phyloP scores from a whole-genome alignment of 2,113 vertebrate genomes.

The Cyphomyrus discorhynchus region DNA sequence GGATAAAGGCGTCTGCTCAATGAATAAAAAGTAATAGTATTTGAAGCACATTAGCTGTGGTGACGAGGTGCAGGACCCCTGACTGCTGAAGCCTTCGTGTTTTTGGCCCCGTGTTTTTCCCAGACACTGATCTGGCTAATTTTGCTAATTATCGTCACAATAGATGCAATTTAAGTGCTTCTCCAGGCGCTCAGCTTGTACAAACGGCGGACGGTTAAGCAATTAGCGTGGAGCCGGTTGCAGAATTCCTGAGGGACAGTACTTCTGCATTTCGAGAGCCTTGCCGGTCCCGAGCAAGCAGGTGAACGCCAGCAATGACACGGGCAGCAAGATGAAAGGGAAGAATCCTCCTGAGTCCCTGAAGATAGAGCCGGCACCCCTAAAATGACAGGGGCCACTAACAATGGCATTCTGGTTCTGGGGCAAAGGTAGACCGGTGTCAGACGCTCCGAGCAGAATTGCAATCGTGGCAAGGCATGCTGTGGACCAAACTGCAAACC shows the following conservation, averaged over 20 bases:
- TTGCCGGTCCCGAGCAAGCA: not conserved
- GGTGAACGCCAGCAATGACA: not conserved
- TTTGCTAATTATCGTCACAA: conserved; percentile 30
- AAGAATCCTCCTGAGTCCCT: not conserved
- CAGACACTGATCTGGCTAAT: conserved; percentile 29
- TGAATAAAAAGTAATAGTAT: not conserved
- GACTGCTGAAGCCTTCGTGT: conserved; percentile 23
- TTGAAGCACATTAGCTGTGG: conserved; percentile 29
- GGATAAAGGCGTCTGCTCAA: not conserved
- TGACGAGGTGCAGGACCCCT: conserved; percentile 20
- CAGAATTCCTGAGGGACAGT: not conserved
- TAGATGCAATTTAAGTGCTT: conserved; percentile 28
- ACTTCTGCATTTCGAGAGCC: not conserved
- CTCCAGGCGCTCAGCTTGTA: conserved; percentile 3
- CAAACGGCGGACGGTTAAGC: not conserved
- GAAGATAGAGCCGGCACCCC: not conserved
- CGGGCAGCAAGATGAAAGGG: not conserved
- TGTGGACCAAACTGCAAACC: not conserved
- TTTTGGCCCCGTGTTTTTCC: conserved; percentile 17
- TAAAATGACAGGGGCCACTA: not conserved
- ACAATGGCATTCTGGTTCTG: not conserved
- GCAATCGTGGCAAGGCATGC: not conserved
- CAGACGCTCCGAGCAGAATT: not conserved
- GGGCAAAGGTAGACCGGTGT: not conserved
- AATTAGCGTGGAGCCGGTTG: not conserved